Evolutionary conservation across 2,888 invertebrate species (phyloP).

Genomic region (Teinopalpus imperialis): DNA sequence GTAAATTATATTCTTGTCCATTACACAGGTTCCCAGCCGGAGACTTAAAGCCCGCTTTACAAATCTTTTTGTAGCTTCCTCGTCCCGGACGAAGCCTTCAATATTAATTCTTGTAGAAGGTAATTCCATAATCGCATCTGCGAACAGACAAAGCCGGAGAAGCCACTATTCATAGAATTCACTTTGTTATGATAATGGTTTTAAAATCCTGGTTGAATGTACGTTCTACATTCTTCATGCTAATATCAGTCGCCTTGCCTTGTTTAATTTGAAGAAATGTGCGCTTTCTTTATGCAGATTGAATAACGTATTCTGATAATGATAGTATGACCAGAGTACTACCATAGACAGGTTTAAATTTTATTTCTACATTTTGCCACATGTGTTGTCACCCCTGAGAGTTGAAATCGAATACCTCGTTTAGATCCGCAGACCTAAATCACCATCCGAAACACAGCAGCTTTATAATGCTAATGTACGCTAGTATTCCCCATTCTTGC

Average conservation of each 20-base stretch:
- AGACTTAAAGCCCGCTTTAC: not conserved
- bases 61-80: conserved; percentile 16
- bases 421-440: too few species aligned
- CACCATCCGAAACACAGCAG: too few species aligned
- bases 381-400: too few species aligned
- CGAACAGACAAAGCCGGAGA: conserved; percentile 30
- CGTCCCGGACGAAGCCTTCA: conserved; percentile 32
- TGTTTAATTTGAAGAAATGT: conserved; percentile 28
- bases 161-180: conserved; percentile 33
- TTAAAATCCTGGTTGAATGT: conserved; percentile 30
- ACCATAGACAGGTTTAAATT: not conserved
- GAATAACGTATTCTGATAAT: conserved; percentile 11
- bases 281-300: conserved; percentile 26
- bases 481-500: too few species aligned
- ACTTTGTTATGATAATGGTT: conserved; percentile 33
- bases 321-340: conserved; percentile 5
- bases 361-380: too few species aligned
- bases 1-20: too few species aligned
- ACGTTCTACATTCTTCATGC: conserved; percentile 40
- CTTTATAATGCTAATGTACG: too few species aligned
- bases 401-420: too few species aligned
- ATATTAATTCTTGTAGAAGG: conserved; percentile 47
- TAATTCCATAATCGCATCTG: conserved; percentile 41
- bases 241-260: conserved; percentile 31
- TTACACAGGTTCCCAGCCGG: too few species aligned